These are phyloP conservation scores for Kryptolebias ocellatus DNA, from an alignment of 2,797 vertebrate species.

Conservation along the genomic window DNA sequence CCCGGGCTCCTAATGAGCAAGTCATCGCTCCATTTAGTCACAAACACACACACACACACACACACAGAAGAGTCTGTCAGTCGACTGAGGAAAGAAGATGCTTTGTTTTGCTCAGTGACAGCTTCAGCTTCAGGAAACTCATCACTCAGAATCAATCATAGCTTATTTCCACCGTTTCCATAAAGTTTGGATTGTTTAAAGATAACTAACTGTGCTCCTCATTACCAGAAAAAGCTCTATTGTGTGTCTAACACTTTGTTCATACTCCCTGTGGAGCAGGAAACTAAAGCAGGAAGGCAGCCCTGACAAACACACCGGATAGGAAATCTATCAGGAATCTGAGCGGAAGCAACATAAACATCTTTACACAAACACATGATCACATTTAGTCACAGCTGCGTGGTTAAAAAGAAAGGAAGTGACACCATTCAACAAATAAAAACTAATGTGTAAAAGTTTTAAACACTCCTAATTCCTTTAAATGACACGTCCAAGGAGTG, in stretches of 20 bases:
- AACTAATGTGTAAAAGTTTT: neutral
- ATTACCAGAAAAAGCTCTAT: slow-evolving; percentile 33
- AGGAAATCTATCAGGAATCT: slow-evolving; percentile 49
- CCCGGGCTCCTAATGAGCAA: slow-evolving; percentile 61
- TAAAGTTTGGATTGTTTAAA: slow-evolving; percentile 2
- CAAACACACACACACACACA: slow-evolving; percentile 12
- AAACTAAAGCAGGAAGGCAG: slow-evolving; percentile 63
- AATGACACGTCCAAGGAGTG: neutral
- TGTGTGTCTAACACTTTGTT: slow-evolving; percentile 27
- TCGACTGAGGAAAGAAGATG: slow-evolving; percentile 28
- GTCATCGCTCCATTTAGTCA: slow-evolving; percentile 40
- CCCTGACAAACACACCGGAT: slow-evolving; percentile 35
- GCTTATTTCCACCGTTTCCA: neutral
- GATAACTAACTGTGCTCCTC: slow-evolving; percentile 24
- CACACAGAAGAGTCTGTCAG: slow-evolving; percentile 33
- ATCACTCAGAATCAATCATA: neutral
- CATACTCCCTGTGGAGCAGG: slow-evolving; percentile 43
- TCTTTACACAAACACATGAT: slow-evolving; percentile 41
- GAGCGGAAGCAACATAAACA: slow-evolving; percentile 54
- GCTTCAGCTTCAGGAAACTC: slow-evolving; percentile 21
- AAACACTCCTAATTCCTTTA: neutral
- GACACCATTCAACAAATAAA: slow-evolving; percentile 23
- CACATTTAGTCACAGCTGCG: slow-evolving; percentile 37
- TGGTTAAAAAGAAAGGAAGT: slow-evolving; percentile 41
- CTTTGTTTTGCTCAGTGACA: slow-evolving; percentile 38